Evolutionary conservation across 2,113 vertebrate species (phyloP).

Genomic region (Pterocles gutturalis): DNA sequence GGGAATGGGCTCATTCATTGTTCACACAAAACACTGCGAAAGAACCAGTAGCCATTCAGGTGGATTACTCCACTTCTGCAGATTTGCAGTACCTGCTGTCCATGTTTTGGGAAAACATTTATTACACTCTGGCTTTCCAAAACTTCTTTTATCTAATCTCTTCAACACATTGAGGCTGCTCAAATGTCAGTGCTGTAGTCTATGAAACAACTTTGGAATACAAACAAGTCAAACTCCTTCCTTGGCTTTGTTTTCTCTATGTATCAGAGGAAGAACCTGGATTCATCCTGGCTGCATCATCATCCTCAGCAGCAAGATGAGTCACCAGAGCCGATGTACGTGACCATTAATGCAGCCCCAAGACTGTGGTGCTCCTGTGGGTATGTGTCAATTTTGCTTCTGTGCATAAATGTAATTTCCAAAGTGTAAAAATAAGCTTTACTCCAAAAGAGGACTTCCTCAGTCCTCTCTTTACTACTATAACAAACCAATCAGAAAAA

Average conservation of each 20-base stretch:
- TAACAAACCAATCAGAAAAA: background rate
- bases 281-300: background rate
- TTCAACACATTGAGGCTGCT: accelerated
- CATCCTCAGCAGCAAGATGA: background rate
- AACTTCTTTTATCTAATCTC: background rate
- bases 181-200: background rate
- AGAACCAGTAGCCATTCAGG: background rate
- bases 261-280: background rate
- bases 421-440: background rate
- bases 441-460: background rate
- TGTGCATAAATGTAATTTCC: background rate
- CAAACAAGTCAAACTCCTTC: background rate
- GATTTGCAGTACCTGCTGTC: background rate
- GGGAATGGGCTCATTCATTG: background rate
- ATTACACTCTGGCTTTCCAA: background rate
- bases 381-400: background rate
- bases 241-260: background rate
- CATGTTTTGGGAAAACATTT: background rate
- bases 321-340: background rate
- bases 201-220: background rate
- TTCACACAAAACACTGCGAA: background rate
- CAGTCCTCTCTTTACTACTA: accelerated
- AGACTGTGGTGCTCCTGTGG: background rate
- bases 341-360: background rate
- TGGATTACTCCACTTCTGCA: background rate